Percentiles rank a stretch among this genome's conserved stretches.
Conservation (phyloP, 53 echinoderm and acorn worm species). For the Paelopatides confundens region DNA sequence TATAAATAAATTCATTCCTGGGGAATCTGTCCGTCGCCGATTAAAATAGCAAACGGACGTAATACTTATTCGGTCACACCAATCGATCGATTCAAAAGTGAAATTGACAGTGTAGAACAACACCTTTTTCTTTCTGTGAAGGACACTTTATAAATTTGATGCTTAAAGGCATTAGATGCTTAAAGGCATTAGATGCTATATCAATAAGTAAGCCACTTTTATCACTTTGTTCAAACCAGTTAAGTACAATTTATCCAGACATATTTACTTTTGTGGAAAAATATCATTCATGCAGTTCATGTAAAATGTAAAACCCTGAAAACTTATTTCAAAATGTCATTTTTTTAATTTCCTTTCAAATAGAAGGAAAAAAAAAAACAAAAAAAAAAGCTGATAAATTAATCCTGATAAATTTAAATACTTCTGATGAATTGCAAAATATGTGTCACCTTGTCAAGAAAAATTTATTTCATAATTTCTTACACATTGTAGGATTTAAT, state of each 20-base stretch:
- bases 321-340: not conserved
- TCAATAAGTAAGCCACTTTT: conserved; percentile 31
- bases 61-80: too few relatives aligned
- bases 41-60: too few relatives aligned
- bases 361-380: not conserved
- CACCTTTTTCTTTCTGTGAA: not conserved
- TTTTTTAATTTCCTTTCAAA: not conserved
- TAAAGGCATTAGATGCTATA: conserved; percentile 48
- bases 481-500: too few relatives aligned
- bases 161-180: not conserved
- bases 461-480: not conserved
- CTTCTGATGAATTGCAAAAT: not conserved
- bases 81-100: too few relatives aligned
- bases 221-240: not conserved
- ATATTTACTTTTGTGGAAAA: not conserved
- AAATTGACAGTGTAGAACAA: not conserved
- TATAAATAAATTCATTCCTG: too few relatives aligned
- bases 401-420: not conserved
- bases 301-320: not conserved
- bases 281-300: not conserved
- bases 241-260: not conserved
- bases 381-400: not conserved
- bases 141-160: not conserved
- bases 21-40: too few relatives aligned
- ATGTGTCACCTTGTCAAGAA: not conserved